Conservation (phyloP, 2,888 invertebrate species). For the Petrophora chlorosata region DNA sequence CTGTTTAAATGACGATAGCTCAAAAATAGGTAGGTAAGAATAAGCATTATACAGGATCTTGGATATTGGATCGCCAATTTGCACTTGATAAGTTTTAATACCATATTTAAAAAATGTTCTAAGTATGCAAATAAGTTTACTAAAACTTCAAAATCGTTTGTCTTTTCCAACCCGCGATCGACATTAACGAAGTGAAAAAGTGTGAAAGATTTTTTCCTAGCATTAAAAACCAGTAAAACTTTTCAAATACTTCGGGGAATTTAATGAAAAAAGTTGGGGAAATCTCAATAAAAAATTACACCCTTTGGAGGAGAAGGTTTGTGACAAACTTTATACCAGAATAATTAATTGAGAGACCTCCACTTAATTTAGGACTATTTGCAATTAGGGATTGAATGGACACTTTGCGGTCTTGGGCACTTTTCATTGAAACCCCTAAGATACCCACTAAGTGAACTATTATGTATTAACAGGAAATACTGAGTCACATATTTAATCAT, state of each 20-base stretch:
- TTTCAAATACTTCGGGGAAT: constrained; percentile 63
- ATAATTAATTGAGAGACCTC: constrained; percentile 54
- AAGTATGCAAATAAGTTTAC: constrained; percentile 24
- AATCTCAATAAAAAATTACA: constrained; percentile 67
- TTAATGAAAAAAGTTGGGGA: constrained; percentile 70
- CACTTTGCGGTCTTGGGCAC: constrained; percentile 18
- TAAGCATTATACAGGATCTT: too few relatives aligned
- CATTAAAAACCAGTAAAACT: constrained; percentile 57
- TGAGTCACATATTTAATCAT: too few relatives aligned
- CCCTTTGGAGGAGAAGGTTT: constrained; percentile 58
- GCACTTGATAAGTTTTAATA: too few relatives aligned
- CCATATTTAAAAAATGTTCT: too few relatives aligned
- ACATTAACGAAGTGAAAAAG: constrained; percentile 48
- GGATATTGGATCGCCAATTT: too few relatives aligned
- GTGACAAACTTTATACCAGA: constrained; percentile 56
- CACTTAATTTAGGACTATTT: constrained; percentile 39
- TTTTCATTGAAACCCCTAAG: constrained; percentile 16
- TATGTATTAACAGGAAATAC: too few relatives aligned
- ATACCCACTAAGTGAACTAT: too few relatives aligned
- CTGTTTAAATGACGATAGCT: too few relatives aligned
- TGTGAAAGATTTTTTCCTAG: constrained; percentile 49
- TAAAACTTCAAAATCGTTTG: constrained; percentile 12
- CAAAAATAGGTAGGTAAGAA: too few relatives aligned
- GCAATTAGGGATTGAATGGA: constrained; percentile 24
- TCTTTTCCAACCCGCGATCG: constrained; percentile 35